These are phyloP conservation scores for Drosophila tanythrix DNA, from an alignment of 2,888 invertebrate species.

Conservation along the genomic window DNA sequence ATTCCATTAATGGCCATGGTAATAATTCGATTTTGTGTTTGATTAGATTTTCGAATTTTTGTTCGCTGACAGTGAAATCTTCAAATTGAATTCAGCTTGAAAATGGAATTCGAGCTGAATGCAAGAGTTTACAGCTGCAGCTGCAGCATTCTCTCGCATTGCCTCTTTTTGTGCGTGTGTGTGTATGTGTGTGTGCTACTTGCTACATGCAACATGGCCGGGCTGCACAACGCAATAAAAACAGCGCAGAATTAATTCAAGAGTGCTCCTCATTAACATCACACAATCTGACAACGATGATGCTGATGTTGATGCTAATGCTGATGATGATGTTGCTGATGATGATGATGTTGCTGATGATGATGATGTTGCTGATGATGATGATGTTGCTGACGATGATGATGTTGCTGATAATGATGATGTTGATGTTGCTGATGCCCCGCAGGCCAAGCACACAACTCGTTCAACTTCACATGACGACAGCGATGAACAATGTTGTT, in stretches of 20 bases:
- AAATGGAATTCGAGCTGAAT: slow-evolving; percentile 1
- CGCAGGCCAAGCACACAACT: slow-evolving; percentile 48
- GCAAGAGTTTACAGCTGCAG: slow-evolving; percentile 23
- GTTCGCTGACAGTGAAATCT: slow-evolving; percentile 25
- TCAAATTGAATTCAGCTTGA: slow-evolving; percentile 8
- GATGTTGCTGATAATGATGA: neutral
- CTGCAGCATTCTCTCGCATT: neutral
- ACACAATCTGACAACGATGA: slow-evolving; percentile 38
- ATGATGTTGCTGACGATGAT: slow-evolving; percentile 11
- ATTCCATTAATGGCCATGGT: neutral
- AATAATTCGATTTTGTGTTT: neutral
- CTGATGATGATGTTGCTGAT: slow-evolving; percentile 24
- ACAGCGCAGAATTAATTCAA: slow-evolving; percentile 56
- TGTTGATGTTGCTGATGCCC: slow-evolving; percentile 27
- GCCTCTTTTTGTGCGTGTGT: slow-evolving; percentile 10
- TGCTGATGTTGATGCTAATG: slow-evolving; percentile 16
- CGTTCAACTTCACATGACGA: slow-evolving; percentile 50
- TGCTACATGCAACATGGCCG: slow-evolving; percentile 50
- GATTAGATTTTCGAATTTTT: slow-evolving; percentile 2
- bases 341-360: slow-evolving; percentile 8
- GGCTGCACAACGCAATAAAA: slow-evolving; percentile 40
- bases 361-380: slow-evolving; percentile 13
- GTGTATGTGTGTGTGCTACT: slow-evolving; percentile 6
- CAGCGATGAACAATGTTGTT: slow-evolving; percentile 34
- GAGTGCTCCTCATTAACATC: slow-evolving; percentile 65